Percentiles rank a stretch among this genome's conserved stretches.
phyloP scores from a whole-genome alignment of 1,140 invertebrate species.

The Holotrichia oblita region DNA sequence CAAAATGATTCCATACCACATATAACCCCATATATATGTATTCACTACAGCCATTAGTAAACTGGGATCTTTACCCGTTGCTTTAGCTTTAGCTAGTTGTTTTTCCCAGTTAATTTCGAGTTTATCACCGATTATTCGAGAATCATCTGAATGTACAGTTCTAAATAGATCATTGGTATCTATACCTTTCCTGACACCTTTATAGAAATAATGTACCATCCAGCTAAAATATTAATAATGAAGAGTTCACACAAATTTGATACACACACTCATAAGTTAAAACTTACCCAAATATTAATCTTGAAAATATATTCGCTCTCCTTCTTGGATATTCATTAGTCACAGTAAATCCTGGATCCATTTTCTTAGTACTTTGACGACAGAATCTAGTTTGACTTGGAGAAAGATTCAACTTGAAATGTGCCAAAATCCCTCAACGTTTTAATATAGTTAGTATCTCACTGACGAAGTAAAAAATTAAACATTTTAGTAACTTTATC shows the following conservation, averaged over 20 bases:
- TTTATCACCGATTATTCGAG: constrained; percentile 19
- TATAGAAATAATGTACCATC: constrained; percentile 30
- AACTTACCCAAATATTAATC: constrained; percentile 8
- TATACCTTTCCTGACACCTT: constrained; percentile 5
- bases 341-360: constrained; percentile 33
- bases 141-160: background rate
- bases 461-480: no score
- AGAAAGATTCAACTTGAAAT: no score
- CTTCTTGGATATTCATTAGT: background rate
- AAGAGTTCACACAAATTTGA: background rate
- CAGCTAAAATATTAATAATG: background rate
- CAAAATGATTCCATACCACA: constrained; percentile 18
- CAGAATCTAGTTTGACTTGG: no score
- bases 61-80: constrained; percentile 6
- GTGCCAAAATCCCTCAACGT: no score
- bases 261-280: no score
- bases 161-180: constrained; percentile 19
- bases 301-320: constrained; percentile 3
- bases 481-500: no score
- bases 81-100: constrained; percentile 22
- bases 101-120: constrained; percentile 35
- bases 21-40: background rate
- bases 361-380: background rate
- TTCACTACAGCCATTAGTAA: background rate
- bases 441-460: no score